Evolutionary conservation across 2,113 vertebrate species (phyloP).

Genomic region (Asarcornis scutulata): DNA sequence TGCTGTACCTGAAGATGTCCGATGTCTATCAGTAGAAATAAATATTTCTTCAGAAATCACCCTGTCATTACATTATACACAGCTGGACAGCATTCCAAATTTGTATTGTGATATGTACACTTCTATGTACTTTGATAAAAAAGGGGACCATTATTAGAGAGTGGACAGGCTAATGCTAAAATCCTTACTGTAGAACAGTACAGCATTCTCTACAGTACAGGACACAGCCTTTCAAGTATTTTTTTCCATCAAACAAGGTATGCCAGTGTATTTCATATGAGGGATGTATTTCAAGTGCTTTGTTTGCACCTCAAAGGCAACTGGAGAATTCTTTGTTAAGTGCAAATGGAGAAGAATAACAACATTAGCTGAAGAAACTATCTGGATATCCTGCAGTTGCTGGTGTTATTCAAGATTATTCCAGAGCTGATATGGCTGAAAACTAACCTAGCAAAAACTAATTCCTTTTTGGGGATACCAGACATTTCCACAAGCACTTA

Average conservation of each 20-base stretch:
- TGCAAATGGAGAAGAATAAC: not conserved
- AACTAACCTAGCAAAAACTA: not conserved
- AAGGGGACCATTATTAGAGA: not conserved
- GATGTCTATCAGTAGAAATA: not conserved
- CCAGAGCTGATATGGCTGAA: not conserved
- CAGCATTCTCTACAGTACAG: not conserved
- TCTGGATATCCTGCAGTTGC: not conserved
- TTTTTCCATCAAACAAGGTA: fast-evolving
- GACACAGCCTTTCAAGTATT: not conserved
- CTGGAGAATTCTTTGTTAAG: not conserved
- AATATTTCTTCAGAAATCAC: not conserved
- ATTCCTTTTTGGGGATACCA: not conserved
- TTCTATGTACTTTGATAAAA: not conserved
- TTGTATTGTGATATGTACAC: not conserved
- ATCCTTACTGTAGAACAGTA: not conserved
- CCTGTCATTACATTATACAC: not conserved
- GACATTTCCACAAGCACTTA: not conserved
- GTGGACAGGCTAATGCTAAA: not conserved
- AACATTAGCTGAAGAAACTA: not conserved
- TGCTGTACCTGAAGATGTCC: not conserved
- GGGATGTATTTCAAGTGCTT: not conserved
- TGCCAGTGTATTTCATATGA: not conserved
- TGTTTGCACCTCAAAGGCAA: not conserved
- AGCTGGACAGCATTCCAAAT: not conserved
- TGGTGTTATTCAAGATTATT: not conserved